Conservation (phyloP, 1,140 invertebrate species). For the Drosophila yakuba region DNA sequence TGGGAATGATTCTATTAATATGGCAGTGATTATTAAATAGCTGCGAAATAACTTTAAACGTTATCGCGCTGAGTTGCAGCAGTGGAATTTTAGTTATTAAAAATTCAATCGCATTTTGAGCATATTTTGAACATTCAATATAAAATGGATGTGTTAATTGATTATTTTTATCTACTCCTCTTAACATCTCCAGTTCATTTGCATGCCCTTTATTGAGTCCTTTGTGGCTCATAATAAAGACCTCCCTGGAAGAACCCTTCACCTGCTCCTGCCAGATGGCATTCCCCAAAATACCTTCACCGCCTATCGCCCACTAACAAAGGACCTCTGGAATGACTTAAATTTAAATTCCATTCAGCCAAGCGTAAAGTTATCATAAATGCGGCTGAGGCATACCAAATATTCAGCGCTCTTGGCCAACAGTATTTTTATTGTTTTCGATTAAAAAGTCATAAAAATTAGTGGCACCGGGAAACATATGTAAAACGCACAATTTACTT, state of each 20-base stretch:
- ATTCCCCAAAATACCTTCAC: neutral
- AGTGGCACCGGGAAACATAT: conserved; percentile 62
- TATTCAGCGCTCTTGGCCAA: conserved; percentile 11
- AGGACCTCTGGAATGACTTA: conserved; percentile 15
- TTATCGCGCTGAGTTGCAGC: neutral
- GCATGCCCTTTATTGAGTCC: conserved; percentile 1
- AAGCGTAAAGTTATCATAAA: conserved; percentile 70
- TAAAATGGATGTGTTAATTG: neutral
- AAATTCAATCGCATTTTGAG: neutral
- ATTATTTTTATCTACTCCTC: neutral
- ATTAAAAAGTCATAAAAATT: conserved; percentile 77
- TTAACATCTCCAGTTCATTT: neutral
- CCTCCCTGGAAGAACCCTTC: conserved; percentile 10
- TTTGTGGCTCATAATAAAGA: neutral
- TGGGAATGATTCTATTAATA: neutral
- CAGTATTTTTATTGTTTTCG: conserved; percentile 75
- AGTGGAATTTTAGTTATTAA: neutral
- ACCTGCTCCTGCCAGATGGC: conserved; percentile 39
- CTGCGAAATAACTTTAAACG: neutral
- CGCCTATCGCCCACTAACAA: conserved; percentile 5
- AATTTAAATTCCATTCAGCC: conserved; percentile 56
- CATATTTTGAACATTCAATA: too few relatives aligned
- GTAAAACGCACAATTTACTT: conserved; percentile 81
- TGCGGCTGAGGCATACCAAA: conserved; percentile 59
- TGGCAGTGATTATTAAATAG: neutral